Conservation (phyloP, 2,797 vertebrate species). For the Hirundo rustica region DNA sequence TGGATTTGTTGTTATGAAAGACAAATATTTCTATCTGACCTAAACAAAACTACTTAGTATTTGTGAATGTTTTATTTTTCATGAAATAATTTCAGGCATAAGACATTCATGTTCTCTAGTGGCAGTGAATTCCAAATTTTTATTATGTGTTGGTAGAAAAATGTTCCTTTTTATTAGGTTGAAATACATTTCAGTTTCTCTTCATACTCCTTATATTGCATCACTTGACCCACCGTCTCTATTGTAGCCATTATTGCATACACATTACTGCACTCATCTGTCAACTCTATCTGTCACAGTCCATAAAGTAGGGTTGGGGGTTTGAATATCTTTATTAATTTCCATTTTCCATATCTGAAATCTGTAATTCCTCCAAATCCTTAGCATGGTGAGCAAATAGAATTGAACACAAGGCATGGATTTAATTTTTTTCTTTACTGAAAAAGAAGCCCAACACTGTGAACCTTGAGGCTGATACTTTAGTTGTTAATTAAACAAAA, state of each 20-base stretch:
- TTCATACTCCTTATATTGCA: constrained; percentile 1
- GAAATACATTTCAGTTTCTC: neutral
- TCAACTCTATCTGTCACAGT: neutral
- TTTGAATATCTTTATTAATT: constrained; percentile 30
- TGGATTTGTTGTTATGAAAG: neutral
- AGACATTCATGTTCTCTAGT: neutral
- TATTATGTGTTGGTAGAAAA: constrained; percentile 34
- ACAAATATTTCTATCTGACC: neutral
- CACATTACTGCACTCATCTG: neutral
- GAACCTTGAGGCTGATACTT: neutral
- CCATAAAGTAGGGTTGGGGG: neutral
- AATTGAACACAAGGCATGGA: neutral
- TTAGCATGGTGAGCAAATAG: neutral
- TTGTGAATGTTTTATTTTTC: neutral
- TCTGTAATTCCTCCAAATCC: constrained; percentile 2
- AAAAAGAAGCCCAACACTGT: neutral
- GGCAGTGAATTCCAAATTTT: neutral
- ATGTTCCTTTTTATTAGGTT: constrained; percentile 1
- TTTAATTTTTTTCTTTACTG: neutral
- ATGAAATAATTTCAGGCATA: neutral
- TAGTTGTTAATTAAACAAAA: neutral
- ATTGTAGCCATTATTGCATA: neutral
- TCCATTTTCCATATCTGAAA: neutral
- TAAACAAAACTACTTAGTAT: neutral
- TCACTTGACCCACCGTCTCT: neutral